phyloP scores from a whole-genome alignment of 2,888 invertebrate species.

The Melinopterus prodromus region DNA sequence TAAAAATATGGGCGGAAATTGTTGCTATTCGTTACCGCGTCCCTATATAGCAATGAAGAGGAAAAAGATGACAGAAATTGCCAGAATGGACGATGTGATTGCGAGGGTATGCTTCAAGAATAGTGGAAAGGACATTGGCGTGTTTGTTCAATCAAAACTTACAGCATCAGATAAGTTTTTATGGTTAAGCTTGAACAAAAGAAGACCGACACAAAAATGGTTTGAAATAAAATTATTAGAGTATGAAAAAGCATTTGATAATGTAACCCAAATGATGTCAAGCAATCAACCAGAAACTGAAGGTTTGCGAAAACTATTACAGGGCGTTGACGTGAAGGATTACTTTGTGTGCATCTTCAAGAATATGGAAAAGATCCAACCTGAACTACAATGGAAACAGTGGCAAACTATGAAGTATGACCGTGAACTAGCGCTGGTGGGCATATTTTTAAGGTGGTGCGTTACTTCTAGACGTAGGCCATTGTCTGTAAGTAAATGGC shows the following conservation, averaged over 20 bases:
- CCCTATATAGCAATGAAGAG: background rate
- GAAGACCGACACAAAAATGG: background rate
- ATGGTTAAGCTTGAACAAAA: background rate
- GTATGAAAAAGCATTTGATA: background rate
- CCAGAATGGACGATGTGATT: background rate
- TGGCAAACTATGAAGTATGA: too few species aligned
- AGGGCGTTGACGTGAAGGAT: background rate
- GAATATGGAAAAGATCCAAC: background rate
- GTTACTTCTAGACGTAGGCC: too few species aligned
- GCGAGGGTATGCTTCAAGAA: background rate
- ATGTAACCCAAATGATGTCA: background rate
- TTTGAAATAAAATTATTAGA: background rate
- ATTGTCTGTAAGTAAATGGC: too few species aligned
- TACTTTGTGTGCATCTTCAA: background rate
- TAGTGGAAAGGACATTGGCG: background rate
- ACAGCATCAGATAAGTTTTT: background rate
- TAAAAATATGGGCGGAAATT: background rate
- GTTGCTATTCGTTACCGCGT: background rate
- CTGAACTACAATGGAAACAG: background rate
- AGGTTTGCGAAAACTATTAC: background rate
- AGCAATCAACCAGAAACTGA: background rate
- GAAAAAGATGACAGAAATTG: background rate
- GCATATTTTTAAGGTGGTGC: too few species aligned
- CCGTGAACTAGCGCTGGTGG: too few species aligned
- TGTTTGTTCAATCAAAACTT: background rate